Evolutionary conservation across 2,888 invertebrate genomes (phyloP), one percentile per base, ranked within the genome.

Genomic region (Tinea semifulvella): DNA sequence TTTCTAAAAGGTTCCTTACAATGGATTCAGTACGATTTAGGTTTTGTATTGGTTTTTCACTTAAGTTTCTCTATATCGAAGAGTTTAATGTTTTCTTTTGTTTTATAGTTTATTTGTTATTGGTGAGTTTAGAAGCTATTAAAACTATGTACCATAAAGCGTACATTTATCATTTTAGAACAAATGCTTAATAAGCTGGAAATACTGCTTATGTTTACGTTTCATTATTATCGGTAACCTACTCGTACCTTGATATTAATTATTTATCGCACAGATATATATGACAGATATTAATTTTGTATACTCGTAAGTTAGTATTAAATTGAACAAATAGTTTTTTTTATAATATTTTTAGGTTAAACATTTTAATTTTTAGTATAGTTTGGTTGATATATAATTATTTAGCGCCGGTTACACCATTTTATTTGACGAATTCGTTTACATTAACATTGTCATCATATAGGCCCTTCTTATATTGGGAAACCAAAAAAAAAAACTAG

Each of bases 1-100:
- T 61, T 63, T 66, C 61, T 40, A 40, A 40, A 40, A 40, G 2
- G 40, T 40, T 40, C 40, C 31, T 36, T 22, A 18, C 40, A 40
- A 40, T 40, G 20, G 20, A 40, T 40, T 22, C 22, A 40, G 16
- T 36, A 36, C 36, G 18, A 18, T 36, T 36, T 36, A 36, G 18
- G 18, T 36, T 36, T 36, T 10, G 18, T 18, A 18, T 36, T 36
- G 36, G 13, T 31, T 36, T 36, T 36, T 36, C 18, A 36, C n/a
- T 36, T 36, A 18, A n/a, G n/a, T n/a, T n/a, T n/a, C n/a, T 18
- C 18, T 16, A 7, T n/a, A n/a, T n/a, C 18, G n/a, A 36, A 36
- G 16, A 17, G 36, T 36, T 36, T 36, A 36, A 10, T 36, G 36
- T 36, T 18, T 18, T 36, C 10, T 10, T 22, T 36, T 18, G 36